Evolutionary conservation across 1,140 invertebrate genomes (phyloP), one percentile per base, ranked within the genome.

Genomic region (Lepidostoma basale): DNA sequence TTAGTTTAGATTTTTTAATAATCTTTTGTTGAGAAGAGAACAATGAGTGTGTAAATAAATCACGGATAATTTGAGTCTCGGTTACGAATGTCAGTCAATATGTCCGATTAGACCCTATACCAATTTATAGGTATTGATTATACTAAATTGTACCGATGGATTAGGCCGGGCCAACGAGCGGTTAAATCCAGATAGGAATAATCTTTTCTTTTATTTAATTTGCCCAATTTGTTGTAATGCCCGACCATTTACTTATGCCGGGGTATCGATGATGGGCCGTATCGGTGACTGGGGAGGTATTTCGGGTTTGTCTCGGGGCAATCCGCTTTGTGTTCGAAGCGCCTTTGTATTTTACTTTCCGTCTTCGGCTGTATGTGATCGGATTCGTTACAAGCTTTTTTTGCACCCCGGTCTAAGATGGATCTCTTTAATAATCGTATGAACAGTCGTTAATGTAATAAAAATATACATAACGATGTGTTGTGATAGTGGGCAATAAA

Each of bases 161-260:
- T 68, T 56, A 60, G 62, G 60, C 49, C 45, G 54, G 49, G 23
- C 49, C 45, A 69, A 69, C 45, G n/a, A n/a, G n/a, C n/a, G n/a
- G n/a, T n/a, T n/a, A n/a, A n/a, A n/a, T n/a, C 39, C 67, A 64
- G 39, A 63, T 62, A 70, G 45, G 23, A 40, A 63, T 49, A 33
- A 60, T 68, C 66, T 68, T 72, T 70, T 72, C 70, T 68, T 72
- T 72, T 72, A 72, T 72, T 72, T 72, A 72, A 72, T 72, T 72
- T 72, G 70, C 66, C 66, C 70, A 72, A 72, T 72, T 72, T 72
- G 66, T 72, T 25, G 70, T 72, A 68, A 72, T 71, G 56, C n/a
- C 65, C 65, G 56, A 39, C 66, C 69, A 62, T 72, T 72, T 72
- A 68, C 69, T 72, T 72, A 64, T 49, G 45, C 54, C 20, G 26